These are phyloP conservation scores for Lycorma delicatula DNA, from an alignment of 1,140 invertebrate genomes.

Conservation along the genomic window DNA sequence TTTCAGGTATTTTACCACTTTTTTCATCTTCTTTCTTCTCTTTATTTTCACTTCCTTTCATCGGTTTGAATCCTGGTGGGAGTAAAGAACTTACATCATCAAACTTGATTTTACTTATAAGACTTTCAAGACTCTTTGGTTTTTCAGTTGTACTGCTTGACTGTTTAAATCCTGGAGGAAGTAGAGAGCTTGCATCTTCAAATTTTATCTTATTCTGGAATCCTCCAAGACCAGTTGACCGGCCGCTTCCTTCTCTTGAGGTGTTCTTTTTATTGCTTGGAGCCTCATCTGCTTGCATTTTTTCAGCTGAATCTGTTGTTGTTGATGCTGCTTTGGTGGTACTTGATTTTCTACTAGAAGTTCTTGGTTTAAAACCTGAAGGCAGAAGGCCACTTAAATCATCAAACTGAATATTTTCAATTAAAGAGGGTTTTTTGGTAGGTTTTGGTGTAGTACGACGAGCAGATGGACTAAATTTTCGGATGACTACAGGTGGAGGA, in stretches of 20 bases:
- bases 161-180: constrained; percentile 56
- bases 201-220: constrained; percentile 38
- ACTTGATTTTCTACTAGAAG: constrained; percentile 43
- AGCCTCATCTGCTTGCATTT: constrained; percentile 29
- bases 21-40: constrained; percentile 7
- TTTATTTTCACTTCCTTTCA: constrained; percentile 6
- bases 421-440: constrained; percentile 31
- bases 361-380: constrained; percentile 49
- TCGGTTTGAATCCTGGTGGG: constrained; percentile 34
- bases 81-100: constrained; percentile 34
- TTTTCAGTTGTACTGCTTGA: constrained; percentile 36
- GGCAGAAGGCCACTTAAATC: constrained; percentile 50
- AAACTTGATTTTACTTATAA: constrained; percentile 33
- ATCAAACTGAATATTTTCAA: constrained; percentile 52
- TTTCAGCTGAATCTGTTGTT: constrained; percentile 19
- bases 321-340: constrained; percentile 38
- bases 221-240: constrained; percentile 18
- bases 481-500: constrained; percentile 46
- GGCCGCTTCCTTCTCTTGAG: constrained; percentile 13
- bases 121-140: constrained; percentile 19
- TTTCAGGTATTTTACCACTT: constrained; percentile 17
- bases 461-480: constrained; percentile 54
- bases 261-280: constrained; percentile 3
- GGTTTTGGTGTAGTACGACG: constrained; percentile 41
- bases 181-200: constrained; percentile 49